Base-by-base conservation (phyloP, 2,113 vertebrate genomes). In the Coreoperca whiteheadi region DNA sequence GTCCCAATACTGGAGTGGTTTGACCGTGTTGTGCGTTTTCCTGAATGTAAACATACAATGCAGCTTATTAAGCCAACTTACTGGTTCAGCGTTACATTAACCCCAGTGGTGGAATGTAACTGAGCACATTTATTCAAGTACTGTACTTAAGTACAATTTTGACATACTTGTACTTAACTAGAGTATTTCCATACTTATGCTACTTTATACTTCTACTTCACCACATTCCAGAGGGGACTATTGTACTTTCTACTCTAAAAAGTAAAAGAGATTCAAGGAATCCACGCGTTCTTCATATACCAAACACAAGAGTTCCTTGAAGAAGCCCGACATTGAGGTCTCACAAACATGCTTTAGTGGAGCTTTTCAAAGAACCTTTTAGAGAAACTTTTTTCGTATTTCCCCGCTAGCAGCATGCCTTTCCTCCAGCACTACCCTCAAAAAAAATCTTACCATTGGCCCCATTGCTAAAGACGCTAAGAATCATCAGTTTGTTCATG, bases 61-160 rank as follows among this genome's bases (percentile, higher is more conserved):
- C 32, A 54, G 50, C 50, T 39, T 25, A 39, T 39, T n/a, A 25
- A 39, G 8, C 68, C 14, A 54, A 54, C 0, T 39, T 39, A 25
- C 39, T 25, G 50, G 50, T 71, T 71, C 50, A 71, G 34, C 56
- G 63, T 37, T 63, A 37, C 39, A 65, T 43, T 25, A 25, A 43
- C 37, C 63, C 39, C 63, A 25, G 39, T 25, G 39, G 63, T 65
- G 63, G 6, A 41, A 41, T 64, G 37, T 41, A 64, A 64, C 37
- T 25, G 41, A 65, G 39, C 43, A 18, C 63, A 43, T 65, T 8
- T 43, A 65, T 21, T 65, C 12, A 43, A 43, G 63, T 43, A 64
- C 61, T n/a, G 8, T 10, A 59, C 15, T 50, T 7, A 21, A 37
- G 8, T 61, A 25, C 34, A 64, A 9, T 8, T 59, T 32, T 6